Conservation (phyloP, 2,888 invertebrate species). For the Microdon myrmicae region DNA sequence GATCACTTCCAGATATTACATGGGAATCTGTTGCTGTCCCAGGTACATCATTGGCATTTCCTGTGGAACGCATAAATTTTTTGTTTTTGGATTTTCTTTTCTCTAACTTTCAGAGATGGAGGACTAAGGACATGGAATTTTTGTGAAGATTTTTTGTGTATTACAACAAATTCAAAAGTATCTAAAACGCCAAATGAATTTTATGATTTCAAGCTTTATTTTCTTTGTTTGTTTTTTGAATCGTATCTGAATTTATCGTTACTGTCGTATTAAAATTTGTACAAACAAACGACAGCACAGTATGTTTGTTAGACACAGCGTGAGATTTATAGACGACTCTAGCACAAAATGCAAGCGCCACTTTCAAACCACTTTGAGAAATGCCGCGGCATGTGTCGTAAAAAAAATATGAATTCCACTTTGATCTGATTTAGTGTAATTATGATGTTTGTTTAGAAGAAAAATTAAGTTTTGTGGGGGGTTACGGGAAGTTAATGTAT, state of each 20-base stretch:
- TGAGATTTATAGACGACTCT: constrained; percentile 40
- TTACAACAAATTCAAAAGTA: constrained; percentile 17
- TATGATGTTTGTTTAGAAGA: constrained; percentile 26
- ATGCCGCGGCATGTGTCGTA: constrained; percentile 51
- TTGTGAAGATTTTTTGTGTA: constrained; percentile 13
- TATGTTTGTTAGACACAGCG: constrained; percentile 23
- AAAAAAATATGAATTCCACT: constrained; percentile 37
- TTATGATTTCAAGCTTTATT: constrained; percentile 13
- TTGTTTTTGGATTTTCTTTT: constrained; percentile 44
- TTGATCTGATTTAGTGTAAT: constrained; percentile 21
- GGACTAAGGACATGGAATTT: constrained; percentile 17
- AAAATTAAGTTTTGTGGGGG: constrained; percentile 18
- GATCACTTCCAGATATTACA: constrained; percentile 56
- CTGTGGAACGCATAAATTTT: constrained; percentile 61
- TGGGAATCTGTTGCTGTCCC: constrained; percentile 42
- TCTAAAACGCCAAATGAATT: constrained; percentile 47
- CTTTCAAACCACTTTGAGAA: constrained; percentile 54
- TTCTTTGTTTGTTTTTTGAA: constrained; percentile 5
- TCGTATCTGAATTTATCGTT: constrained; percentile 4
- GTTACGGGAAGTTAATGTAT: constrained; percentile 1
- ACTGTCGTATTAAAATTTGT: constrained; percentile 33
- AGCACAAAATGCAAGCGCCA: constrained; percentile 55
- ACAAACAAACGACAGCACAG: constrained; percentile 28
- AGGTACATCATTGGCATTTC: constrained; percentile 64
- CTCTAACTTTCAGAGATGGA: constrained; percentile 11